Evolutionary conservation across 2,888 invertebrate species (phyloP).

Genomic region (Apeira syringaria): DNA sequence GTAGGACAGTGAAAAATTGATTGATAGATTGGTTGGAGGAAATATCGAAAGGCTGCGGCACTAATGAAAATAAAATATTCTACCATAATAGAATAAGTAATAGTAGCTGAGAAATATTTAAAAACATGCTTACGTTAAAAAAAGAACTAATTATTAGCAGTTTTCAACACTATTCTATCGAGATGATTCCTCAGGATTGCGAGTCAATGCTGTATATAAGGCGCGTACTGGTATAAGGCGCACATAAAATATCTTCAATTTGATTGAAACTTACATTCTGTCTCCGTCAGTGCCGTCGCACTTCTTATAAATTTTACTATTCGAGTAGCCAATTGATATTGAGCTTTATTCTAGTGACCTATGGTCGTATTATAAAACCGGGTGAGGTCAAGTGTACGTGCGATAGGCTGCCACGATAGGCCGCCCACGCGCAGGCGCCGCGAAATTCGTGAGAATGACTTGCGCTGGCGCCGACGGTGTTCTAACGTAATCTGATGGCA

Average conservation of each 20-base stretch:
- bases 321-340: slow-evolving; percentile 35
- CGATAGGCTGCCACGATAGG: slow-evolving; percentile 75
- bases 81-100: too few relatives aligned
- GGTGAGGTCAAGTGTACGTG: slow-evolving; percentile 57
- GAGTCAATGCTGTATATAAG: too few relatives aligned
- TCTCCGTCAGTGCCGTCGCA: slow-evolving; percentile 1
- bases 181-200: too few relatives aligned
- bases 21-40: too few relatives aligned
- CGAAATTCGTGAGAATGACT: slow-evolving; percentile 80
- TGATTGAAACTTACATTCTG: slow-evolving; percentile 10
- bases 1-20: too few relatives aligned
- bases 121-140: too few relatives aligned
- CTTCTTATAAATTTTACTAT: slow-evolving; percentile 41
- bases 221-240: too few relatives aligned
- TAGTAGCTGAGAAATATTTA: too few relatives aligned
- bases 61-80: too few relatives aligned
- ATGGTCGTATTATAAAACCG: slow-evolving; percentile 42
- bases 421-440: slow-evolving; percentile 78
- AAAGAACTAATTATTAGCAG: too few relatives aligned
- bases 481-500: slow-evolving; percentile 49
- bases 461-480: slow-evolving; percentile 60
- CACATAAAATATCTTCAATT: background rate
- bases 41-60: too few relatives aligned
- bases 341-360: slow-evolving; percentile 44
- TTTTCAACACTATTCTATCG: too few relatives aligned